Base-by-base conservation (phyloP, 2,797 vertebrate genomes). In the Discoglossus pictus region DNA sequence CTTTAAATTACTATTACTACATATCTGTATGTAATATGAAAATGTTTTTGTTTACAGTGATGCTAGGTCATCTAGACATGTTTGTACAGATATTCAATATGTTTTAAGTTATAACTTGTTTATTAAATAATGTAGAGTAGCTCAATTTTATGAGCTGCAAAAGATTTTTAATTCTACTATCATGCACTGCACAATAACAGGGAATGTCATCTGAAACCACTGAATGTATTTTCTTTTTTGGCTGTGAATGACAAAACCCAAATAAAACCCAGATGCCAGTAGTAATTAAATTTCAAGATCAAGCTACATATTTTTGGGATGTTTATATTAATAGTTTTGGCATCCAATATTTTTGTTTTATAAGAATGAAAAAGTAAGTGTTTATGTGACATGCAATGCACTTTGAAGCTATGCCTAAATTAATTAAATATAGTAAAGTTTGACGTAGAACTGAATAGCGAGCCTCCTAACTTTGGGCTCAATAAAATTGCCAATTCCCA, bases 251-350 rank as follows among this genome's bases (percentile, higher is more conserved):
- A 42, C 47, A 52, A 42, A 51, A 24, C 11, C 4, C 43, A 42
- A 63, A 52, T 52, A 63, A 50, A 63, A 52, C 8, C 24, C 61
- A 42, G 24, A 52, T 63, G 61, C 27, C 23, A 42, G 42, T 20
- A 51, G 13, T 52, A 51, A 31, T 62, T 46, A 36, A 17, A 23
- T 61, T 25, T 15, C 27, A n/a, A 31, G 36, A 39, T 39, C 61
- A 51, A 31, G 9, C n/a, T n/a, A 12, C 12, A 42, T 42, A 16
- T 63, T 18, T 23, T 2, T 40, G 11, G n/a, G n/a, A 23, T 2
- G 13, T 60, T 17, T 46, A n/a, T 46, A 35, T 31, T 60, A 35
- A 34, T 44, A 35, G 4, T 20, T 27, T 31, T 27, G 9, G 23
- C 23, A 7, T 7, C n/a, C 4, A 31, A n/a, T 1, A 8, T 16